Evolutionary conservation across 1,140 invertebrate species (phyloP), one percentile per base, ranked within the genome.

Genomic region (Radopholus similis): DNA sequence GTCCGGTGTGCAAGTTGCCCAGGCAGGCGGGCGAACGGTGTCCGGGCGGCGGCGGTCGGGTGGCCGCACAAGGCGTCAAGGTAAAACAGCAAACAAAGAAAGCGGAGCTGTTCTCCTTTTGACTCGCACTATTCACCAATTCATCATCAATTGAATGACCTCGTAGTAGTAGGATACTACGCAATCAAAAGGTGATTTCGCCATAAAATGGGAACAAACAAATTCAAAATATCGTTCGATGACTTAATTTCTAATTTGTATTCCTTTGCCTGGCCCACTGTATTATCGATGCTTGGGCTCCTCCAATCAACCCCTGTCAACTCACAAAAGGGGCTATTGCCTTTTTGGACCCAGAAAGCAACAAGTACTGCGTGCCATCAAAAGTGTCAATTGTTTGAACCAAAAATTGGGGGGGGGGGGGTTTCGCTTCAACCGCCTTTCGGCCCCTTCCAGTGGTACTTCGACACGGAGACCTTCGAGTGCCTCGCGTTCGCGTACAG

Each of bases 401-500:
- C 38, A 1, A n/a, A 42, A 42, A 42, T 13, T 42, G 38, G 38
- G n/a, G n/a, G n/a, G n/a, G n/a, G n/a, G n/a, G n/a, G n/a, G n/a
- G n/a, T n/a, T n/a, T n/a, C n/a, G n/a, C 2, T 40, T 42, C 11
- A 42, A 42, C 11, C 18, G 38, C 18, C 18, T 42, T 13, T 1
- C 38, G 13, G 4, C 3, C 2, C n/a, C 23, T 37, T 53, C 18
- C 18, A 70, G 54, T 72, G 58, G 42, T 72, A 72, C 28, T 72
- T 72, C 34, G 70, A 71, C 44, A 53, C 55, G 34, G 60, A 57
- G 4, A 40, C 71, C 21, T 74, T 59, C 26, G 60, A 67, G 51
- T 72, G 70, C 18, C 34, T 72, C 5, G 64, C 71, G 23, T 72
- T 72, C 51, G 37, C 38, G n/a, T 72, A 74, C 37, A 58, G 66